A percentile compares a stretch with the other conserved stretches of the same genome.
Evolutionary conservation across 2,797 vertebrate species (phyloP).

Genomic region (Momotus momota): DNA sequence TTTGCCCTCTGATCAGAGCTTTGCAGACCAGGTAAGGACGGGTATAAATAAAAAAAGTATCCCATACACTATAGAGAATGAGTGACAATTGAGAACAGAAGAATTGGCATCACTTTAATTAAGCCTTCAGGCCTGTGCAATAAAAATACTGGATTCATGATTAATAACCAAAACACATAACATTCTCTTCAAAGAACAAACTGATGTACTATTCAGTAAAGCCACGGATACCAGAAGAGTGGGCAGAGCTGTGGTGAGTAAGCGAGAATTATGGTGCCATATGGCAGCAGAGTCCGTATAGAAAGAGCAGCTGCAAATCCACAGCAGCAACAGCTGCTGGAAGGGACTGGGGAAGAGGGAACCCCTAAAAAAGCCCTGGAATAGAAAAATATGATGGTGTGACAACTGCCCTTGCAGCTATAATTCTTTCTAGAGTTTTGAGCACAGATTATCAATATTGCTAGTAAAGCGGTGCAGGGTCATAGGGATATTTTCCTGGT

Average conservation of each 20-base stretch:
- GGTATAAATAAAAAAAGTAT: background rate
- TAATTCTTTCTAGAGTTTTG: background rate
- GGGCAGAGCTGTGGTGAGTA: background rate
- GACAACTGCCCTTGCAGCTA: background rate
- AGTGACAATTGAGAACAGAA: background rate
- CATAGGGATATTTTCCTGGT: background rate
- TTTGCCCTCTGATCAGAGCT: background rate
- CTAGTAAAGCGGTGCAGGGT: background rate
- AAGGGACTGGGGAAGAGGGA: background rate
- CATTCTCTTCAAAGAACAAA: background rate
- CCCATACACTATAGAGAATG: background rate
- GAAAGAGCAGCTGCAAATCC: constrained; percentile 29
- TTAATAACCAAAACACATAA: constrained; percentile 5
- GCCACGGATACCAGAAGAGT: background rate
- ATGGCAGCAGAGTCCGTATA: constrained; percentile 5
- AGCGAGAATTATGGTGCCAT: background rate
- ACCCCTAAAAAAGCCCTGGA: background rate
- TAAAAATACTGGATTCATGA: background rate
- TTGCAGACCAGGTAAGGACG: background rate
- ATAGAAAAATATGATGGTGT: background rate
- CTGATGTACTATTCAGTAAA: background rate
- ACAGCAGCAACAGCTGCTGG: background rate
- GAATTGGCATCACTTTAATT: background rate
- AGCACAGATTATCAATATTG: background rate
- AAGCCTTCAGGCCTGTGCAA: background rate